Evolutionary conservation across 2,888 invertebrate species (phyloP).

Genomic region (Pammene aurita): DNA sequence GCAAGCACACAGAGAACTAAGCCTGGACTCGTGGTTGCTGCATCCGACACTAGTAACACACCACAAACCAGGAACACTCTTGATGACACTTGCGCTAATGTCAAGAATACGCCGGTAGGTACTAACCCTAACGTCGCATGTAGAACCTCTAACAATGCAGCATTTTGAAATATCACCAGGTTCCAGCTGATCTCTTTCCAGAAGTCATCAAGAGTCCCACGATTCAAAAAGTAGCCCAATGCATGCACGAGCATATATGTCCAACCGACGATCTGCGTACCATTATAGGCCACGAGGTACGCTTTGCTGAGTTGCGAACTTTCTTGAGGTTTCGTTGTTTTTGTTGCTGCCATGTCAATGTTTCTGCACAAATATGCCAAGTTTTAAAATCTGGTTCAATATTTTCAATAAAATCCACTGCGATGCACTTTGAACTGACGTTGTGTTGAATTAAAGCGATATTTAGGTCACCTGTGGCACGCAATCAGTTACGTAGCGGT

Average conservation of each 20-base stretch:
- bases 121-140: constrained; percentile 89
- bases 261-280: constrained; percentile 84
- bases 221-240: constrained; percentile 69
- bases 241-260: constrained; percentile 84
- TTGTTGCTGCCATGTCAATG: constrained; percentile 9
- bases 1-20: constrained; percentile 89
- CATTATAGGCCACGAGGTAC: constrained; percentile 52
- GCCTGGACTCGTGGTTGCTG: constrained; percentile 86
- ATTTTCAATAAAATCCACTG: background rate
- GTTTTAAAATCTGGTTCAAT: background rate
- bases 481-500: background rate
- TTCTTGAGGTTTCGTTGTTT: constrained; percentile 7
- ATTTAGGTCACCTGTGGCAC: background rate
- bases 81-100: constrained; percentile 90
- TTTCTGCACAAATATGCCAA: constrained; percentile 1
- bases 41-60: constrained; percentile 87
- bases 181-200: constrained; percentile 86
- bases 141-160: constrained; percentile 90
- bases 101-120: constrained; percentile 89
- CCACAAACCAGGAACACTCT: constrained; percentile 91
- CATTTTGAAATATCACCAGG: constrained; percentile 91
- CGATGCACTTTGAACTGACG: background rate
- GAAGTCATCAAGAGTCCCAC: constrained; percentile 72
- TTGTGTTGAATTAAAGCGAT: too few relatives aligned
- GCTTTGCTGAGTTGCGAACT: constrained; percentile 17